Conservation (phyloP, 92 coral and sea anemone species). For the Porites evermanni region DNA sequence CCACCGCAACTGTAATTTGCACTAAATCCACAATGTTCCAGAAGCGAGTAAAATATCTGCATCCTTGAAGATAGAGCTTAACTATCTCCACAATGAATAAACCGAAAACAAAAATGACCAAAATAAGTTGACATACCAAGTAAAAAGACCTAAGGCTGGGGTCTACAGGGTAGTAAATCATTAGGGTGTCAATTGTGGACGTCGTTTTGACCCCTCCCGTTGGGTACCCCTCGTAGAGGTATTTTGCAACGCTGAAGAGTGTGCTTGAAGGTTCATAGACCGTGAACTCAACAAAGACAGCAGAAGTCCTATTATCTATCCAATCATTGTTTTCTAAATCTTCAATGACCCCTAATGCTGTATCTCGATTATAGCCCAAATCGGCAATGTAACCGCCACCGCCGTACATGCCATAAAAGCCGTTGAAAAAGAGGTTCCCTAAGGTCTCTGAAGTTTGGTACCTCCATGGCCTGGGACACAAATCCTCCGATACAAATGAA, state of each 20-base stretch:
- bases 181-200: constrained; percentile 54
- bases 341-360: constrained; percentile 69
- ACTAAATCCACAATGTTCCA: constrained; percentile 83
- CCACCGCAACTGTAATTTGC: constrained; percentile 63
- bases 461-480: constrained; percentile 84
- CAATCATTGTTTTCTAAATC: constrained; percentile 63
- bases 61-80: constrained; percentile 62
- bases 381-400: constrained; percentile 85
- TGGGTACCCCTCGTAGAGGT: constrained; percentile 64
- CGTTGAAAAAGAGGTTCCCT: constrained; percentile 45
- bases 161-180: constrained; percentile 74
- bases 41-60: constrained; percentile 63
- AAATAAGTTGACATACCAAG: constrained; percentile 59
- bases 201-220: constrained; percentile 64
- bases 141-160: constrained; percentile 57
- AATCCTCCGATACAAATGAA: constrained; percentile 43
- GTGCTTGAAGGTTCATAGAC: constrained; percentile 83
- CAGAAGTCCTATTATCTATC: constrained; percentile 75
- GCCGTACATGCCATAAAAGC: constrained; percentile 24
- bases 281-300: constrained; percentile 82
- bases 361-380: constrained; percentile 74
- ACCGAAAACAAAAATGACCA: constrained; percentile 61
- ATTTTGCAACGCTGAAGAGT: constrained; percentile 77
- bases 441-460: constrained; percentile 53
- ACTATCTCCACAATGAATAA: constrained; percentile 63